These are phyloP conservation scores for Sarcophaga peregrina DNA, from an alignment of 1,140 invertebrate genomes.

Conservation along the genomic window DNA sequence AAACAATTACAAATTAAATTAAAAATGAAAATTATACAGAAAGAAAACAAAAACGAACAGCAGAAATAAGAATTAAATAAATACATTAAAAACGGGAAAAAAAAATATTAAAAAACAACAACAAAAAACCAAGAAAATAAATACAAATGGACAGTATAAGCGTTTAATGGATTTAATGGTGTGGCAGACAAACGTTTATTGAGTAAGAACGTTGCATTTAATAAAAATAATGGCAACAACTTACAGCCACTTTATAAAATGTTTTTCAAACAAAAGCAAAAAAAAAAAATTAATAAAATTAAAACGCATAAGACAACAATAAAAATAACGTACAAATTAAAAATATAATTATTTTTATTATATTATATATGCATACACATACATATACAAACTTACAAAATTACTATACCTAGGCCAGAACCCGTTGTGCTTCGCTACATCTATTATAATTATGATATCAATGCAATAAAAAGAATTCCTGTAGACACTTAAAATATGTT, in stretches of 20 bases:
- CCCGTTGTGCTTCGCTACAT: no score
- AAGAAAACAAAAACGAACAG: background rate
- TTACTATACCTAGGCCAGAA: no score
- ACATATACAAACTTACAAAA: no score
- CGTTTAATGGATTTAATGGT: conserved; percentile 27
- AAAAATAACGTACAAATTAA: no score
- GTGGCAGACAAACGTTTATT: conserved; percentile 16
- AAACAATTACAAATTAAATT: background rate
- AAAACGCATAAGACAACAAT: background rate
- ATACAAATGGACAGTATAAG: background rate
- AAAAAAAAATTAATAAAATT: background rate
- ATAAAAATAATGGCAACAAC: conserved; percentile 1
- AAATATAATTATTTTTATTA: no score
- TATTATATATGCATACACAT: no score
- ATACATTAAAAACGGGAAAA: no score
- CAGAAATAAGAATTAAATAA: background rate
- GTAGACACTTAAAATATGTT: no score
- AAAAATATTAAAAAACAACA: background rate
- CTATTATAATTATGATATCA: no score
- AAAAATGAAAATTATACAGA: no score
- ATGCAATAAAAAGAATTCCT: no score
- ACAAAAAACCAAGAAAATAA: background rate
- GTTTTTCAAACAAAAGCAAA: background rate
- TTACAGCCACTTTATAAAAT: background rate
- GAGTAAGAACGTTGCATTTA: background rate